Evolutionary conservation across 2,113 vertebrate species (phyloP), one percentile per base, ranked within the genome.

Genomic region (Ictidomys tridecemlineatus): DNA sequence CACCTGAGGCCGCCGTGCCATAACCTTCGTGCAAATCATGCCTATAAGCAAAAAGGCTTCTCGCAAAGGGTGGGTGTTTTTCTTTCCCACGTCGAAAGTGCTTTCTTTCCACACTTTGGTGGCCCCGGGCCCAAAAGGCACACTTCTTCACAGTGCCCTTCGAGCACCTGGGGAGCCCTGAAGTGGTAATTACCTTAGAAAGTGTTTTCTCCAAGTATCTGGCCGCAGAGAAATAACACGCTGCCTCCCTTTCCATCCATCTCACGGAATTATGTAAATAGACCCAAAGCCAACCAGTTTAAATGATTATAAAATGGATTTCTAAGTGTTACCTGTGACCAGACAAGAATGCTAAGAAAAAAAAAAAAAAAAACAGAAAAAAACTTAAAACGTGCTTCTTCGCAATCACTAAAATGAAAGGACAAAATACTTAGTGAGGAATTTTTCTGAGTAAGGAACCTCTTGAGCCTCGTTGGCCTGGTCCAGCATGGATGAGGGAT

Each of bases 181-280:
- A 84, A 45, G 80, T 82, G 78, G 85, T 80, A 93, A 97, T 96
- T 95, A 89, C 76, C 91, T 93, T 76, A 65, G 78, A 93, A 95
- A 84, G 32, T 65, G 69, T 3, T 91, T 97, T 45, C 78, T 74
- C 91, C 78, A 2, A 77, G 76, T 93, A 94, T 95, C 89, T 87
- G 70, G 65, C 69, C 89, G 30, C 95, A 93, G 91, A 96, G 91
- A 97, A 95, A 92, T 39, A 96, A 78, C 78, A 80, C 2, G 0
- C 58, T 39, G n/a, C 24, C 70, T 95, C 88, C 91, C 90, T 94
- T 97, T 45, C 74, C 72, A 82, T 74, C 93, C 74, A 0, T 94
- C 87, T 89, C 91, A 84, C 9, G 20, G 85, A 96, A 95, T 97
- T 97, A 96, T 97, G 97, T 73, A 97, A 98, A 97, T 94, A 97